Evolutionary conservation across 2,113 vertebrate genomes (phyloP).

Genomic region (Catharus minimus): DNA sequence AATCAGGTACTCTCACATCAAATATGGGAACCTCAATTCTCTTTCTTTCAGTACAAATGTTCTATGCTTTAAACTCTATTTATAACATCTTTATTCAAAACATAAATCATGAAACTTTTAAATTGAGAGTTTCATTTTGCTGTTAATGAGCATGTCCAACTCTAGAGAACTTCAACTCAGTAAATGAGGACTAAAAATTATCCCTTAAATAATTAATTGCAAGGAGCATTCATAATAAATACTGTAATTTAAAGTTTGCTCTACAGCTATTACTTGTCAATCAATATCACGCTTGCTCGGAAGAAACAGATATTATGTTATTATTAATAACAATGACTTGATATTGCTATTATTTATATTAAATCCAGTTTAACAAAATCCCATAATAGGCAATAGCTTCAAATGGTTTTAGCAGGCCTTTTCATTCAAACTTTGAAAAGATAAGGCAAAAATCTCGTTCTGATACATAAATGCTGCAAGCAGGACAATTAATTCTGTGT

Average conservation of each 20-base stretch:
- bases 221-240: constrained; percentile 47
- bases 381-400: not conserved
- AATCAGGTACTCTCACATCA: not conserved
- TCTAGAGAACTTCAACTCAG: constrained; percentile 7
- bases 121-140: constrained; percentile 2
- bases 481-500: not conserved
- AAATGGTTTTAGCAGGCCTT: not conserved
- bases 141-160: not conserved
- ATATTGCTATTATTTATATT: constrained; percentile 15
- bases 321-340: not conserved
- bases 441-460: not conserved
- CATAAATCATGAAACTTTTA: not conserved
- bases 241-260: constrained; percentile 36
- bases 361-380: constrained; percentile 2
- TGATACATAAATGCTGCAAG: not conserved
- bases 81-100: not conserved
- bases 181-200: not conserved
- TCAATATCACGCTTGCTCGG: not conserved
- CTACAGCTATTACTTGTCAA: constrained; percentile 29
- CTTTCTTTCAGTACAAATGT: not conserved
- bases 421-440: not conserved
- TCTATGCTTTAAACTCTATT: not conserved
- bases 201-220: constrained; percentile 30
- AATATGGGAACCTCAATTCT: not conserved
- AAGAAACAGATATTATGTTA: not conserved